A percentile compares a stretch with the other conserved stretches of the same genome.
phyloP scores from a whole-genome alignment of 2,113 vertebrate species.

The Pterocles burchelli region DNA sequence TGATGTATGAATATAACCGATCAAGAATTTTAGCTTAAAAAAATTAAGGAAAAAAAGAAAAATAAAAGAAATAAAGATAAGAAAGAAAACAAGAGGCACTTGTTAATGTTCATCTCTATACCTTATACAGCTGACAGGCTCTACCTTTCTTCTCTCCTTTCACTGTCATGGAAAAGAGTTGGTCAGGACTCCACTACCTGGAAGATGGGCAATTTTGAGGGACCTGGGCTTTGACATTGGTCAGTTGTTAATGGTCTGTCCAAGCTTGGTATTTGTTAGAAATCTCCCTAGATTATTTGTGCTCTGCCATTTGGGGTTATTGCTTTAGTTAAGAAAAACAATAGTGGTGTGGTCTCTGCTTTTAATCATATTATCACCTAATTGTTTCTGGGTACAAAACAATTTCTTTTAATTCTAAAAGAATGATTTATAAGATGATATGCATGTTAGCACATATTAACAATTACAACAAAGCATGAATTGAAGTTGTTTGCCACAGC shows the following conservation, averaged over 20 bases:
- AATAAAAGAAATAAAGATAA: neutral
- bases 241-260: neutral
- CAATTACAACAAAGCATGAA: conserved; percentile 44
- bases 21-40: conserved; percentile 65
- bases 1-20: conserved; percentile 65
- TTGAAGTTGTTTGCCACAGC: conserved; percentile 17
- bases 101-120: neutral
- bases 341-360: neutral
- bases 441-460: conserved; percentile 43
- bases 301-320: neutral
- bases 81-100: neutral
- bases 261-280: neutral
- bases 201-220: neutral
- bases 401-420: conserved; percentile 47
- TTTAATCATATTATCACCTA: conserved; percentile 8
- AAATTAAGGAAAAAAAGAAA: conserved; percentile 32
- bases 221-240: neutral
- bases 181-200: neutral
- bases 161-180: neutral
- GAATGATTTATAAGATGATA: conserved; percentile 55
- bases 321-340: neutral
- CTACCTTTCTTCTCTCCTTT: neutral
- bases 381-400: conserved; percentile 25
- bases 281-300: neutral
- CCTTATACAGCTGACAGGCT: neutral